Evolutionary conservation across 1,140 invertebrate genomes (phyloP).

Genomic region (Sogatella furcifera): DNA sequence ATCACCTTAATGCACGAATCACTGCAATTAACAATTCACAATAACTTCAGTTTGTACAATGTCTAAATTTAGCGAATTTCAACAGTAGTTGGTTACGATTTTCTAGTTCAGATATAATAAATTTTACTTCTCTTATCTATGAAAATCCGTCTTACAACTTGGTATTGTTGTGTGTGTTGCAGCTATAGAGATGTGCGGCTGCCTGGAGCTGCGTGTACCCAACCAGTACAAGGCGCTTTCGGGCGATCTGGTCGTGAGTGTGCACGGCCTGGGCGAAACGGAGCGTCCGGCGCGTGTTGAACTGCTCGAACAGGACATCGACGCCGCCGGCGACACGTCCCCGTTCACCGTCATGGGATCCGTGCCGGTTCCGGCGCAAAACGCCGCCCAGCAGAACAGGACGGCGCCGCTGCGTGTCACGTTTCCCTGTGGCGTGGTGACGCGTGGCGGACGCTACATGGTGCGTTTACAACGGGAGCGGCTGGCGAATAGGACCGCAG

Average conservation of each 20-base stretch:
- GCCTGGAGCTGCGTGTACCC: conserved; percentile 21
- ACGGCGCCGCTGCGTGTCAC: conserved; percentile 30
- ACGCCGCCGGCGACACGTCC: background rate
- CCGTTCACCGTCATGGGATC: background rate
- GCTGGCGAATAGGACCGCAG: background rate
- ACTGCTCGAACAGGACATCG: conserved; percentile 9
- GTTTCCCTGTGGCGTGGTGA: conserved; percentile 56
- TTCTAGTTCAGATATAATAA: too few relatives aligned
- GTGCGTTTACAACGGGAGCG: conserved; percentile 11
- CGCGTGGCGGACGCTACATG: conserved; percentile 45
- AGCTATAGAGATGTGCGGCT: conserved; percentile 16
- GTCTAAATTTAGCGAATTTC: too few relatives aligned
- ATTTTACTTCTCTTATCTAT: too few relatives aligned
- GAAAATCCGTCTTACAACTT: too few relatives aligned
- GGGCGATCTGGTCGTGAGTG: conserved; percentile 21
- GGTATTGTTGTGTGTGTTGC: conserved; percentile 1
- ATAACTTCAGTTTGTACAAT: too few relatives aligned
- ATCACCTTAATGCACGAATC: too few relatives aligned
- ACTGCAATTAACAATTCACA: too few relatives aligned
- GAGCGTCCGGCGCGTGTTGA: conserved; percentile 1
- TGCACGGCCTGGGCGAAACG: conserved; percentile 8
- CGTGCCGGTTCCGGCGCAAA: conserved; percentile 3
- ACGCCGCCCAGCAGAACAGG: conserved; percentile 7
- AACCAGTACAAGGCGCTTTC: conserved; percentile 22
- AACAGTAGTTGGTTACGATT: too few relatives aligned